A percentile compares a stretch with the other conserved stretches of the same genome.
Evolutionary conservation across 2,888 invertebrate genomes (phyloP).

Genomic region (Macaria liturata): DNA sequence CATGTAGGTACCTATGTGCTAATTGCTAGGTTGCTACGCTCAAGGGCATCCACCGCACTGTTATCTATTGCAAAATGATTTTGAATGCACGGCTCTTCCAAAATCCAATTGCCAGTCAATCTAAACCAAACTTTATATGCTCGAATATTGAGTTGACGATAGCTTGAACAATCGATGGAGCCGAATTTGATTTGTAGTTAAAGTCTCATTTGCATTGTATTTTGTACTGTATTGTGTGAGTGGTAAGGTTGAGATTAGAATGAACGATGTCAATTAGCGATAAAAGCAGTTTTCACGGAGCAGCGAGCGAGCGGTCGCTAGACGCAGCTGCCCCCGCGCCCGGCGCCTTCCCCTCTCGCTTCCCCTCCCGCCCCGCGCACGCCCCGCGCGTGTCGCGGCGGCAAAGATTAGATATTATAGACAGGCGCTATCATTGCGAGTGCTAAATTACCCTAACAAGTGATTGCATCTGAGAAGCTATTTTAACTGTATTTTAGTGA

Average conservation of each 20-base stretch:
- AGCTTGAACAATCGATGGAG: conserved; percentile 1
- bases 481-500: neutral
- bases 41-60: too few relatives aligned
- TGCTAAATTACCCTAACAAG: conserved; percentile 2
- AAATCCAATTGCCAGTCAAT: neutral
- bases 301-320: conserved; percentile 66
- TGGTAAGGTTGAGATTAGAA: conserved; percentile 36
- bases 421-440: too few relatives aligned
- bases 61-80: conserved; percentile 12
- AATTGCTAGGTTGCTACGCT: too few relatives aligned
- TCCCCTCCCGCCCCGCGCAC: conserved; percentile 39
- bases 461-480: conserved; percentile 12
- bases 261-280: conserved; percentile 46
- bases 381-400: conserved; percentile 75
- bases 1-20: too few relatives aligned
- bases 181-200: conserved; percentile 18
- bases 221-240: rapidly evolving
- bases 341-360: conserved; percentile 43
- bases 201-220: conserved; percentile 8
- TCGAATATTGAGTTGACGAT: neutral
- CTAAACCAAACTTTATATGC: neutral
- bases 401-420: conserved; percentile 47
- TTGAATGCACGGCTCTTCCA: conserved; percentile 8
- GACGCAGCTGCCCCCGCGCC: conserved; percentile 68
- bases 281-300: conserved; percentile 72